Conservation (phyloP, 1,140 invertebrate genomes). For the Scylla paramamosain region DNA sequence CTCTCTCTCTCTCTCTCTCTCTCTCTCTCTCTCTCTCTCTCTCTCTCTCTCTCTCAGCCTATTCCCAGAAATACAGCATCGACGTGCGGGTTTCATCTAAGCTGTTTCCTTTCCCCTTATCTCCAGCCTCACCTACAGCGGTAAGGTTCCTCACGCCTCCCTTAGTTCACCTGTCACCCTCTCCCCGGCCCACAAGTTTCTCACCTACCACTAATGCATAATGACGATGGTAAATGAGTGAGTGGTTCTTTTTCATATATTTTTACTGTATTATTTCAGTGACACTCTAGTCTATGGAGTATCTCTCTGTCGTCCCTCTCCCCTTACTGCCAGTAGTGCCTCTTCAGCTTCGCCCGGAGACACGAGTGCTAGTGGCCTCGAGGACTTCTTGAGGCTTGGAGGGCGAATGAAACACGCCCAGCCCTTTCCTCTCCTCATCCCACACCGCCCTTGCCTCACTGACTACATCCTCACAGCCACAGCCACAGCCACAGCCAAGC, state of each 20-base stretch:
- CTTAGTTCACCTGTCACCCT: neutral
- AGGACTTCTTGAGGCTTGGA: constrained; percentile 19
- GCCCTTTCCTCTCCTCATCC: neutral
- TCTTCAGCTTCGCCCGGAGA: neutral
- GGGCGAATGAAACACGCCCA: neutral
- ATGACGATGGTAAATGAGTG: neutral
- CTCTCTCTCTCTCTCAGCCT: neutral
- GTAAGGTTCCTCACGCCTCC: neutral
- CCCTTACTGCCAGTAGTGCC: neutral
- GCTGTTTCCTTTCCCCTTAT: neutral
- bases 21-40: neutral
- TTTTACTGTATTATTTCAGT: neutral
- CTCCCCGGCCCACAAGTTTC: neutral
- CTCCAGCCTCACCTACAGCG: neutral
- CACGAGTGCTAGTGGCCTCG: neutral
- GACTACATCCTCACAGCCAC: neutral
- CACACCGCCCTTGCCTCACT: neutral
- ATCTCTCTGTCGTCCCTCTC: neutral
- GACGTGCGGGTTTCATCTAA: neutral
- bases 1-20: neutral
- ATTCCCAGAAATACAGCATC: neutral
- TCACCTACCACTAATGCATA: neutral
- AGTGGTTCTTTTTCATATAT: neutral
- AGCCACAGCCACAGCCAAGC: neutral
- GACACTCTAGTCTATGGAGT: neutral